Evolutionary conservation across 2,797 vertebrate genomes (phyloP).

Genomic region (Simalia tracyae): DNA sequence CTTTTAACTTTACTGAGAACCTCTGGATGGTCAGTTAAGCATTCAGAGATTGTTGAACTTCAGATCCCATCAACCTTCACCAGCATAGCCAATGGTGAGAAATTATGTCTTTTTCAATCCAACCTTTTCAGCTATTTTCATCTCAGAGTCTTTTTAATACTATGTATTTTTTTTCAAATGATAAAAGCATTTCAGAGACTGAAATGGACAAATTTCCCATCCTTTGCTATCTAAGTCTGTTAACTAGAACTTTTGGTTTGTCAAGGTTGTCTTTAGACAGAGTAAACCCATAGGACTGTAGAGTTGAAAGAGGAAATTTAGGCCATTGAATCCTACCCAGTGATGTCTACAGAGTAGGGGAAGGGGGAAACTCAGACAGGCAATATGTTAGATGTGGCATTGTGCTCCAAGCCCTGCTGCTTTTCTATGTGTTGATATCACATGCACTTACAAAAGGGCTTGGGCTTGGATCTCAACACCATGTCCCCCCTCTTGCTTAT

Average conservation of each 20-base stretch:
- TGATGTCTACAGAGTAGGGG: background rate
- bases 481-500: background rate
- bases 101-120: background rate
- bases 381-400: background rate
- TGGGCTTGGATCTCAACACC: background rate
- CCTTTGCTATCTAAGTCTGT: background rate
- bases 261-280: background rate
- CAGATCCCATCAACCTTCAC: background rate
- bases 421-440: background rate
- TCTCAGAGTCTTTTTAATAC: background rate
- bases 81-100: background rate
- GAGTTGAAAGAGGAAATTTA: background rate
- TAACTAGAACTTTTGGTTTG: background rate
- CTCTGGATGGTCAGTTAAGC: background rate
- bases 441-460: background rate
- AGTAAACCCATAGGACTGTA: background rate
- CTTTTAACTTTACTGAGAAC: background rate
- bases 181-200: background rate
- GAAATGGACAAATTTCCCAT: background rate
- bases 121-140: background rate
- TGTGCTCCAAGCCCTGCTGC: background rate
- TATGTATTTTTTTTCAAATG: background rate
- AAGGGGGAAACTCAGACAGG: background rate
- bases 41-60: background rate
- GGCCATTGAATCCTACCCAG: background rate